Conservation (phyloP, 2,113 vertebrate species). For the Crotophaga sulcirostris region DNA sequence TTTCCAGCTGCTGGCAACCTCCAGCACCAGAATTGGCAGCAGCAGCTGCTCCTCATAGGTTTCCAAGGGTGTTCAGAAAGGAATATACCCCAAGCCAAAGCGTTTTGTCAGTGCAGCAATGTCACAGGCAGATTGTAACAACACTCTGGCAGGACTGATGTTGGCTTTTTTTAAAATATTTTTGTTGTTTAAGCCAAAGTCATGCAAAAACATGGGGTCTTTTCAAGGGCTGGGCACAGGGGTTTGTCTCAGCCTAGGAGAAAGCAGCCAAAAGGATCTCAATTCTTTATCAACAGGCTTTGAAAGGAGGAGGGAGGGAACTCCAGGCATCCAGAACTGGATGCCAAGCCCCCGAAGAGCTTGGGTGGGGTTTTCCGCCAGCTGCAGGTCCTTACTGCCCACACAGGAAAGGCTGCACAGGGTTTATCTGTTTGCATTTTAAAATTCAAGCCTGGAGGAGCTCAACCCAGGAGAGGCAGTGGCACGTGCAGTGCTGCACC, state of each 20-base stretch:
- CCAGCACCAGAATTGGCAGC: neutral
- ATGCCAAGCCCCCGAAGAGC: neutral
- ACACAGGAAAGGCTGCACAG: neutral
- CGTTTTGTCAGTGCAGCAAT: neutral
- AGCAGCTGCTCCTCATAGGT: rapidly evolving
- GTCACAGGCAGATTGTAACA: neutral
- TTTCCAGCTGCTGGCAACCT: neutral
- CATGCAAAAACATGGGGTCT: neutral
- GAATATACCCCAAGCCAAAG: neutral
- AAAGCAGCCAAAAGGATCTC: neutral
- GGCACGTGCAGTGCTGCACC: too few relatives aligned
- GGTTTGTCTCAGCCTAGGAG: neutral
- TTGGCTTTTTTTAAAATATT: neutral
- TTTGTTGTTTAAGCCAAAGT: neutral
- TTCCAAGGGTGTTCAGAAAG: neutral
- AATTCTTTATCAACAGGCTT: neutral
- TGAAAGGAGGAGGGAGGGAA: neutral
- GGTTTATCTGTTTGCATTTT: neutral
- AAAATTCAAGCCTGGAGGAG: neutral
- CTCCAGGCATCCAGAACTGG: neutral
- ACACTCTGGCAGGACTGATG: neutral
- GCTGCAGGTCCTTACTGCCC: neutral
- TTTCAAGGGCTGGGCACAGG: neutral
- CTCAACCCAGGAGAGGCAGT: neutral
- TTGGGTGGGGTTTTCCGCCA: neutral